Conservation (phyloP, 2,888 invertebrate genomes). For the Plagodis pulveraria region DNA sequence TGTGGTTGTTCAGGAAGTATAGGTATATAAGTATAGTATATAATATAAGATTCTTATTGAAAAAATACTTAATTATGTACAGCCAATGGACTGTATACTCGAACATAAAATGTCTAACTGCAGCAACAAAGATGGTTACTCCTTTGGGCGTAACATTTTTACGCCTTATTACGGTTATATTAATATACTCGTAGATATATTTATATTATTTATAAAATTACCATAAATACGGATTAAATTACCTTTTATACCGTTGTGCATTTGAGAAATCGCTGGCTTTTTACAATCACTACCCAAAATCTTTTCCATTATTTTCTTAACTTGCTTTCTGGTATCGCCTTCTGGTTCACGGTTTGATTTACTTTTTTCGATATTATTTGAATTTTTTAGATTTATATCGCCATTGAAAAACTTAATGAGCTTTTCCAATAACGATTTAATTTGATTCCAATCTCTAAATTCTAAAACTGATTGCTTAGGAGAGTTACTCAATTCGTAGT, state of each 20-base stretch:
- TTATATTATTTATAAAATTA: no score
- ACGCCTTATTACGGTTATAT: no score
- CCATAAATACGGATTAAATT: neutral
- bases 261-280: slow-evolving; percentile 55
- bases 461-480: slow-evolving; percentile 78
- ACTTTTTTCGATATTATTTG: slow-evolving; percentile 34
- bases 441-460: slow-evolving; percentile 81
- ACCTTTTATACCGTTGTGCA: slow-evolving; percentile 77
- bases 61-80: no score
- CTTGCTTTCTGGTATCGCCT: slow-evolving; percentile 57
- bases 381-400: slow-evolving; percentile 48
- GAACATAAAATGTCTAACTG: no score
- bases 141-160: no score
- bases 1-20: no score
- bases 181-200: no score
- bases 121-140: no score
- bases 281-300: slow-evolving; percentile 65
- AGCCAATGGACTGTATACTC: no score
- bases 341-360: slow-evolving; percentile 29
- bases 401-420: slow-evolving; percentile 62
- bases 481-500: slow-evolving; percentile 81
- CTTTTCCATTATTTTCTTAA: slow-evolving; percentile 69
- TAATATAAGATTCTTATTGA: no score
- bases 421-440: slow-evolving; percentile 64
- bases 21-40: no score